These are phyloP conservation scores for Magallana ariakensis DNA, from an alignment of 1,140 invertebrate genomes.

Conservation along the genomic window DNA sequence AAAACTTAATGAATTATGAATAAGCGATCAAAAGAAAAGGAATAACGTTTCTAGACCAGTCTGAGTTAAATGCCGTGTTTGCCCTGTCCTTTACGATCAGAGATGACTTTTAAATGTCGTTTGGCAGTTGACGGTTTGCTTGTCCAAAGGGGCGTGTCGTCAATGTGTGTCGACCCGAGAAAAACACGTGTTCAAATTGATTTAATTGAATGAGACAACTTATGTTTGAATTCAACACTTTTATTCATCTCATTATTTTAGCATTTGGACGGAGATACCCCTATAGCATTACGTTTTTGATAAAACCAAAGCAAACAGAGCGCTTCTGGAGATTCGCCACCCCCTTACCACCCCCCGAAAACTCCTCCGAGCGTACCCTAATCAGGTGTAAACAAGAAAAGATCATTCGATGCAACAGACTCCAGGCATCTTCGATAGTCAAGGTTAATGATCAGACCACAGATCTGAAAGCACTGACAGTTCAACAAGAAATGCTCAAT, in stretches of 20 bases:
- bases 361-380: not conserved
- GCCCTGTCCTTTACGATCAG: not conserved
- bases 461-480: not conserved
- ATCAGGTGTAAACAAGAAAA: not conserved
- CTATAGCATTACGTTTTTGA: not conserved
- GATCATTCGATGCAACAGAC: not conserved
- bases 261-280: not conserved
- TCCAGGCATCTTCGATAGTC: not conserved
- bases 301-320: not conserved
- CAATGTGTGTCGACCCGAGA: not conserved
- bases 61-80: slow-evolving; percentile 13
- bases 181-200: slow-evolving; percentile 31
- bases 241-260: slow-evolving; percentile 8
- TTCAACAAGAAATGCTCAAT: too few species aligned
- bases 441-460: not conserved
- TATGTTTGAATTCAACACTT: slow-evolving; percentile 11
- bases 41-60: not conserved
- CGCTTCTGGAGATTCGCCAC: not conserved
- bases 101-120: slow-evolving; percentile 27
- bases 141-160: slow-evolving; percentile 9
- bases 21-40: slow-evolving; percentile 21
- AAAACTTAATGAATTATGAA: slow-evolving; percentile 24
- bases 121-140: slow-evolving; percentile 6
- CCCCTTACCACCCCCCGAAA: not conserved
- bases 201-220: slow-evolving; percentile 30